Evolutionary conservation across 2,888 invertebrate species (phyloP), one percentile per base, ranked within the genome.

Genomic region (Caenorhabditis wallacei): DNA sequence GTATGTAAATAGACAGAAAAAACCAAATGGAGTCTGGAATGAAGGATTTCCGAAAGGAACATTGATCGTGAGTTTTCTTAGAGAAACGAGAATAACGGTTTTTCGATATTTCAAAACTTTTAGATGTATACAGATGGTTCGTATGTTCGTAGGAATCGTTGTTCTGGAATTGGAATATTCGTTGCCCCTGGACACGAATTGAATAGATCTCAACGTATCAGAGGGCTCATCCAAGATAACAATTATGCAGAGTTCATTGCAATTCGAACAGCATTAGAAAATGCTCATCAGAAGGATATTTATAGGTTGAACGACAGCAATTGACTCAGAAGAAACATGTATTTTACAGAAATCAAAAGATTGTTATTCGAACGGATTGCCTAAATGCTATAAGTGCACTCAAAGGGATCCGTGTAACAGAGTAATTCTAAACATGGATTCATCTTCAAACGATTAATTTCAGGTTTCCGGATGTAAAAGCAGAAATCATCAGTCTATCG

Each of bases 121-220:
- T 63, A 81, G 82, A 82, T 82, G 7, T 82, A 82, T 64, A 82
- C 82, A 0, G 82, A 82, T 40, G 82, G 71, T 11, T 82, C 82
- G 0, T 82, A 79, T 48, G 1, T 79, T 30, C 24, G 24, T 20
- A 16, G 30, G 3, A 11, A 7, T 0, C 24, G 24, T 11, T 4
- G 26, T 11, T 72, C 79, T 26, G 82, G 82, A 5, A 79, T 82
- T 26, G 82, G 82, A 53, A 82, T 82, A 22, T 82, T 71, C 40
- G 64, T 71, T 18, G 79, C 79, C 3, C 82, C 82, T 11, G 68
- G 66, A 18, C 82, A 82, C 57, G 74, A 69, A 16, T 24, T 82
- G 69, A 82, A 82, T 54, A 68, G 74, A 75, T 82, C 82, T 11
- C 82, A 82, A 40, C 40, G 78, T 8, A 79, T 82, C 16, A 57